These are phyloP conservation scores for Dromaius novaehollandiae DNA, from an alignment of 2,113 vertebrate species.

Conservation along the genomic window DNA sequence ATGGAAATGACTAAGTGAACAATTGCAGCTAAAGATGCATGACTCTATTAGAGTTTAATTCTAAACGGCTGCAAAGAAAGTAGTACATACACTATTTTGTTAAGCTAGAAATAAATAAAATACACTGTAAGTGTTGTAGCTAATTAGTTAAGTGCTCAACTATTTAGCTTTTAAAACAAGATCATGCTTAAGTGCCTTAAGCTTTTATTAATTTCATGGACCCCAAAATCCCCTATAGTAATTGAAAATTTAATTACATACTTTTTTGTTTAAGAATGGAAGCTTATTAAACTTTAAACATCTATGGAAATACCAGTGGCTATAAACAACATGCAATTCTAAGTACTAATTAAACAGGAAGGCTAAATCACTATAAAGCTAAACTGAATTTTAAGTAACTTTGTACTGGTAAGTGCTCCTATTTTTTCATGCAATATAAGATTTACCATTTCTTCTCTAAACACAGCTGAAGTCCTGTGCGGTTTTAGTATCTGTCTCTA, in stretches of 20 bases:
- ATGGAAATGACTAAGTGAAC: background rate
- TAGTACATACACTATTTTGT: background rate
- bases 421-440: background rate
- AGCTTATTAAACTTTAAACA: slow-evolving; percentile 78
- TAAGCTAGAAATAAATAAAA: slow-evolving; percentile 59
- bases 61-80: background rate
- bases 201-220: slow-evolving; percentile 77
- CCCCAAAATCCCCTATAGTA: slow-evolving; percentile 53
- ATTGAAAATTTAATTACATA: slow-evolving; percentile 80
- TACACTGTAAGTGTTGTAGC: background rate
- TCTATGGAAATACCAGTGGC: slow-evolving; percentile 77
- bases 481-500: background rate
- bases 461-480: background rate
- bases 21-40: background rate
- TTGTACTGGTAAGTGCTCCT: slow-evolving; percentile 44
- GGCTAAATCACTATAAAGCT: slow-evolving; percentile 72
- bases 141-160: slow-evolving; percentile 68
- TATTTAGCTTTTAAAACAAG: slow-evolving; percentile 69
- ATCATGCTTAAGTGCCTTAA: slow-evolving; percentile 72
- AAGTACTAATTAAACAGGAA: slow-evolving; percentile 78
- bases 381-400: slow-evolving; percentile 81
- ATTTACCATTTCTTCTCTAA: slow-evolving; percentile 34
- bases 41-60: background rate
- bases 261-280: slow-evolving; percentile 67
- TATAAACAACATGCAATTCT: slow-evolving; percentile 74